Evolutionary conservation across 1,140 invertebrate genomes (phyloP).

Genomic region (Thaumetopoea pityocampa): DNA sequence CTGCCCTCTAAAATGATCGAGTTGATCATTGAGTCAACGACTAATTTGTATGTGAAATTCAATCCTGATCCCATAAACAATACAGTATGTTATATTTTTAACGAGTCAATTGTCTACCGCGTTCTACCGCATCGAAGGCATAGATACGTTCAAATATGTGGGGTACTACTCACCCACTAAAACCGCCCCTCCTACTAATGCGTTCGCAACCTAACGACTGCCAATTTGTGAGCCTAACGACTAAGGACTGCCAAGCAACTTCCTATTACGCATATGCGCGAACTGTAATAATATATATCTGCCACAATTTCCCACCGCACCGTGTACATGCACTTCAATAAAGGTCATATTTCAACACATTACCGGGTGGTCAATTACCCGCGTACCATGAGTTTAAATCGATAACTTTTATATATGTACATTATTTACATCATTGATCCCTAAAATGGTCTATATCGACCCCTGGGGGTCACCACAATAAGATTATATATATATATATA

Average conservation of each 20-base stretch:
- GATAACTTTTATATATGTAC: not conserved
- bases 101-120: too few species aligned
- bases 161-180: constrained; percentile 19
- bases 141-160: constrained; percentile 16
- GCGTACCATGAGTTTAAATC: too few species aligned
- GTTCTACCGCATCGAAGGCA: not conserved
- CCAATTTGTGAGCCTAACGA: constrained; percentile 27
- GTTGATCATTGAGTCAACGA: too few species aligned
- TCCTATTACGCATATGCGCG: constrained; percentile 45
- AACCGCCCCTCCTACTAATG: constrained; percentile 50
- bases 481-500: too few species aligned
- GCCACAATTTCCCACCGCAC: constrained; percentile 37
- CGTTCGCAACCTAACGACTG: constrained; percentile 42
- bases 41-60: too few species aligned
- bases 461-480: too few species aligned
- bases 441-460: too few species aligned
- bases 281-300: constrained; percentile 50
- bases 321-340: constrained; percentile 20
- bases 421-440: too few species aligned
- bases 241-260: too few species aligned
- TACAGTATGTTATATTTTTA: too few species aligned
- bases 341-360: constrained; percentile 42
- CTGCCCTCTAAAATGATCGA: too few species aligned
- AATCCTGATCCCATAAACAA: too few species aligned
- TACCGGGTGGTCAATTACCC: constrained; percentile 18